Conservation (phyloP, 2,113 vertebrate genomes). For the Naja naja region DNA sequence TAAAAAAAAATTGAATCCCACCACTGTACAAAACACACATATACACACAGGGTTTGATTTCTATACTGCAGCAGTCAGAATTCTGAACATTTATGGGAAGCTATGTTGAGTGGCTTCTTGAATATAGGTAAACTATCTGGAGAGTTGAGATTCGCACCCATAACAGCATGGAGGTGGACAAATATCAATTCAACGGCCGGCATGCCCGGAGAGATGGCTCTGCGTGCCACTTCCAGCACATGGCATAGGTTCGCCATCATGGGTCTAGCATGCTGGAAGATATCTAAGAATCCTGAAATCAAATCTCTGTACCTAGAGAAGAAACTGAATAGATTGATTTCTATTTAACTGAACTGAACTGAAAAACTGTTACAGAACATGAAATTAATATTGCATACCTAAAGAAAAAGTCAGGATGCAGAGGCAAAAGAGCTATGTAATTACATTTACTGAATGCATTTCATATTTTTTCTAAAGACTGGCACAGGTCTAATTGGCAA, state of each 20-base stretch:
- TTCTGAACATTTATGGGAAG: background rate
- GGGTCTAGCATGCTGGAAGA: background rate
- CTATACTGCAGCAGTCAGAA: background rate
- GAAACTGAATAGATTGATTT: background rate
- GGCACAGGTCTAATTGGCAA: background rate
- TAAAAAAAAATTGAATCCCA: too few species aligned
- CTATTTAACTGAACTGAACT: background rate
- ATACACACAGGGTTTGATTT: background rate
- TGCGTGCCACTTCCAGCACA: too few species aligned
- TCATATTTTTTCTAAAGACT: background rate
- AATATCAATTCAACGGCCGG: background rate
- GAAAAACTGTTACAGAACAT: background rate
- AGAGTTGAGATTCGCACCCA: background rate
- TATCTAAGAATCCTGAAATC: background rate
- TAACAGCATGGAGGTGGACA: background rate
- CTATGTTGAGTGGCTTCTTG: background rate
- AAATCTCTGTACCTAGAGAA: background rate
- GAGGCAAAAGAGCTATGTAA: background rate
- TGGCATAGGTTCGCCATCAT: too few species aligned
- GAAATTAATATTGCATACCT: background rate
- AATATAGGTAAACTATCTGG: background rate
- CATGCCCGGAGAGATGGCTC: too few species aligned
- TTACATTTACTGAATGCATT: background rate
- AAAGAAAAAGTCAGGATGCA: background rate
- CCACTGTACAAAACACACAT: background rate